phyloP scores from a whole-genome alignment of 2,888 invertebrate genomes.

The Ctenicera cuprea region DNA sequence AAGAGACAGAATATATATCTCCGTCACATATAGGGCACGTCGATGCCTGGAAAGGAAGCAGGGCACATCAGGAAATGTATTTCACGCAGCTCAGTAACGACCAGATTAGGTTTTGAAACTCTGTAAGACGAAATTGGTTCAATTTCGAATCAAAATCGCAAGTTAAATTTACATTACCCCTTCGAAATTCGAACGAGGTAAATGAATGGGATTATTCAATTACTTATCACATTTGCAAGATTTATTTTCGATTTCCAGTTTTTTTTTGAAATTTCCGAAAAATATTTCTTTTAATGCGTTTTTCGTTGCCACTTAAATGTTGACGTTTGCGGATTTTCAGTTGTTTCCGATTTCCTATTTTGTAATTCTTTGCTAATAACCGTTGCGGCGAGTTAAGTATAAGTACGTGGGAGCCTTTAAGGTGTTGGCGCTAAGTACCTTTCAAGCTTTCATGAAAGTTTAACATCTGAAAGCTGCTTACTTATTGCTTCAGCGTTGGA shows the following conservation, averaged over 20 bases:
- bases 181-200: constrained; percentile 25
- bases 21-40: constrained; percentile 53
- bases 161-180: constrained; percentile 38
- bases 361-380: constrained; percentile 32
- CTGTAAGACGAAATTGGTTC: constrained; percentile 51
- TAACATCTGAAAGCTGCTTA: constrained; percentile 49
- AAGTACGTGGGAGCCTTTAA: constrained; percentile 40
- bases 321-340: background rate
- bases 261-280: constrained; percentile 18
- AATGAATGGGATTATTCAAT: constrained; percentile 37
- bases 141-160: constrained; percentile 49
- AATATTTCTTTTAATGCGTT: constrained; percentile 3
- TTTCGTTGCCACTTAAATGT: background rate
- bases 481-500: constrained; percentile 45
- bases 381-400: constrained; percentile 41
- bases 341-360: constrained; percentile 13
- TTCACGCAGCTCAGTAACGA: constrained; percentile 55
- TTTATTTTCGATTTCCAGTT: constrained; percentile 33
- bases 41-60: constrained; percentile 51
- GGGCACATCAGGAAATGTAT: constrained; percentile 53
- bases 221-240: constrained; percentile 20
- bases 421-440: constrained; percentile 49
- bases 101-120: constrained; percentile 54
- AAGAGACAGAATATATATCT: constrained; percentile 46
- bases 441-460: constrained; percentile 48